Evolutionary conservation across 1,140 invertebrate species (phyloP).

Genomic region (Orchestia grillus): DNA sequence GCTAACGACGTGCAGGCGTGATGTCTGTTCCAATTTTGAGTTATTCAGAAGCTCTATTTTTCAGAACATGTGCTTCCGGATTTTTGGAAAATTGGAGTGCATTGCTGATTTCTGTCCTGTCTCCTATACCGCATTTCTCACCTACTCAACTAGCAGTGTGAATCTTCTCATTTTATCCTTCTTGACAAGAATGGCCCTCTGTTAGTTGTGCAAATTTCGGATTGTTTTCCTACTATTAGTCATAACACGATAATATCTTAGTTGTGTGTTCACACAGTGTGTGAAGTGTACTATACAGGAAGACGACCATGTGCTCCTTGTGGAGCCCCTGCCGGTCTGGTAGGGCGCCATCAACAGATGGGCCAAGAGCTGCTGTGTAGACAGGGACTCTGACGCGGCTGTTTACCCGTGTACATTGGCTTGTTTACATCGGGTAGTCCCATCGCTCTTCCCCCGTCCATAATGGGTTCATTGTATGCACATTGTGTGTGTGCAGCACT

Average conservation of each 20-base stretch:
- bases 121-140: background rate
- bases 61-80: no score
- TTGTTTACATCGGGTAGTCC: constrained; percentile 43
- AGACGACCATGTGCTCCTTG: background rate
- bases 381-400: background rate
- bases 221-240: background rate
- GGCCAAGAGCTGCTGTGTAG: constrained; percentile 1
- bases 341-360: background rate
- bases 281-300: background rate
- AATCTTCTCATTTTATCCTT: background rate
- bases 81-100: no score
- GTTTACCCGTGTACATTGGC: constrained; percentile 20
- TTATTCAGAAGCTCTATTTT: no score
- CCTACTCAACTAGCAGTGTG: background rate
- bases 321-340: background rate
- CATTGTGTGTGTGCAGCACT: background rate
- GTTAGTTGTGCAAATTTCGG: background rate
- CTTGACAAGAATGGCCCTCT: background rate
- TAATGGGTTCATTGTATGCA: constrained; percentile 3
- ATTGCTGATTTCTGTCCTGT: background rate
- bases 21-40: no score
- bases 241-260: background rate
- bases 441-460: constrained; percentile 25
- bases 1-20: no score
- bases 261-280: background rate